Base-by-base conservation (phyloP, 1,140 invertebrate genomes). In the Eurosta solidaginis region DNA sequence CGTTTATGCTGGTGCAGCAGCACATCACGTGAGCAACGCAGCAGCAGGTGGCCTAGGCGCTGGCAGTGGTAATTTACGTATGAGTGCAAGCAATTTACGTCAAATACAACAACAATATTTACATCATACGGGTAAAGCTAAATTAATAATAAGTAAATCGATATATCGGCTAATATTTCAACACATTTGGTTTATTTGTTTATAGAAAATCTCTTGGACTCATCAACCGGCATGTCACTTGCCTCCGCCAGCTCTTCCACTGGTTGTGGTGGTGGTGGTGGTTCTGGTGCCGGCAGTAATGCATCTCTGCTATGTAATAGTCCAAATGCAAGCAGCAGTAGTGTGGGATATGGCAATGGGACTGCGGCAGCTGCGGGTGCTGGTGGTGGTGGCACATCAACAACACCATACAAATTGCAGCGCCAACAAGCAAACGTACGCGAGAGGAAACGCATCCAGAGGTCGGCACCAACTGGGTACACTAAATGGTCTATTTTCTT, bases 361-460 rank as follows among this genome's bases (percentile, higher is more conserved):
- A 91, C 91, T 14, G 93, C 94, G 0, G 94, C 94, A 6, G 29
- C 59, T 12, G 33, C 33, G 4, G 59, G n/a, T 1, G 54, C 54
- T 0, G 94, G 93, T 3, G 91, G 91, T n/a, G 93, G 93, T 0
- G 94, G 94, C 3, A 94, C 94, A 5, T 91, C 91, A 14, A 92
- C 94, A 0, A 94, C 94, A 5, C 95, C 94, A 1, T 96, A 96
- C 88, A 91, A 95, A 82, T 93, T 96, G 52, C 95, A 96, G 86
- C 90, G 96, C 78, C 95, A 96, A 81, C 95, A 96, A 2, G 96
- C 96, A 45, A 98, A 97, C 89, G 94, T 98, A 74, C 91, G 97
- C 49, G 97, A 99, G 90, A 91, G 97, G 82, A 96, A 97, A 90
- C 92, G 97, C 83, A 98, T 98, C 96, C 93, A 98, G 91, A 96